A percentile compares a stretch with the other conserved stretches of the same genome.
These are phyloP conservation scores for Pantelozetes paolii DNA, from an alignment of 2,888 invertebrate genomes.

Conservation along the genomic window DNA sequence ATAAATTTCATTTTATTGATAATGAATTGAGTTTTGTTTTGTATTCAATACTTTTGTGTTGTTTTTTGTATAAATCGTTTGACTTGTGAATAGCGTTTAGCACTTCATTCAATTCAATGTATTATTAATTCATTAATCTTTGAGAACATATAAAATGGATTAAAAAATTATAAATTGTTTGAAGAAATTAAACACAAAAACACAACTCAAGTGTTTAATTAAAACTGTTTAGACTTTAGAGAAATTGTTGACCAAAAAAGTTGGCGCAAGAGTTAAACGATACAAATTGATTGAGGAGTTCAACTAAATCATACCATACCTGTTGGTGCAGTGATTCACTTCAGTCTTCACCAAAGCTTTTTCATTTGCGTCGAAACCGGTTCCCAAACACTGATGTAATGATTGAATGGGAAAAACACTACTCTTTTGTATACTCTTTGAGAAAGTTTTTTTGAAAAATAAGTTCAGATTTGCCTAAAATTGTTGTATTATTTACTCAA, in stretches of 20 bases:
- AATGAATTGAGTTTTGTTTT: too few species aligned
- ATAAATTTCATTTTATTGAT: too few species aligned
- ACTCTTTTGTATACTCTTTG: neutral
- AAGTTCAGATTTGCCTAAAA: neutral
- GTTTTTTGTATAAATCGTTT: too few species aligned
- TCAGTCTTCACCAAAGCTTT: neutral
- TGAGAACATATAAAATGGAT: too few species aligned
- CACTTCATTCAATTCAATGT: neutral
- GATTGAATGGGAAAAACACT: neutral
- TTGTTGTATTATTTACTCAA: neutral
- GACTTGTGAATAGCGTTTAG: too few species aligned
- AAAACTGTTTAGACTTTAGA: slow-evolving; percentile 6
- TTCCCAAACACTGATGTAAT: neutral
- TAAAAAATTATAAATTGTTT: too few species aligned
- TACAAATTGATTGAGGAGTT: slow-evolving; percentile 26
- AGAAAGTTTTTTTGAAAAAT: neutral
- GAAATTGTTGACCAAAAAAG: neutral
- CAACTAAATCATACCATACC: neutral
- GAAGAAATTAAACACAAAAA: neutral
- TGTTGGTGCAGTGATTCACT: neutral
- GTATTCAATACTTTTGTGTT: too few species aligned
- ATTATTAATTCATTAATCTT: neutral
- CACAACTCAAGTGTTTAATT: neutral
- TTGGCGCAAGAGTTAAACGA: slow-evolving; percentile 8
- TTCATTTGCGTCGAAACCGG: slow-evolving; percentile 12